Base-by-base conservation (phyloP, 2,888 invertebrate species). In the Bhutanitis thaidina region DNA sequence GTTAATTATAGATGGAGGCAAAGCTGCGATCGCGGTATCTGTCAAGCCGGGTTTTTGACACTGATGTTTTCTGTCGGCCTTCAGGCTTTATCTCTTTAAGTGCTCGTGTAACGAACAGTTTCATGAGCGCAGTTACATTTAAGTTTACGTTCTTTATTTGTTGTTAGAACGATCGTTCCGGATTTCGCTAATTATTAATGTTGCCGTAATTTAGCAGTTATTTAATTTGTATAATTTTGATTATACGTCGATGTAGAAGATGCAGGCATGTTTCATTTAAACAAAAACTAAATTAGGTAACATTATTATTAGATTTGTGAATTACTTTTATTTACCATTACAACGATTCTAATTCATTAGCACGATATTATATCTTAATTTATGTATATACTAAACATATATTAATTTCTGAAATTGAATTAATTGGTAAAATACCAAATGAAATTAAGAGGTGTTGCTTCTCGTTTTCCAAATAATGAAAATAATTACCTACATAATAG, bases 1-100 rank as follows among this genome's bases (percentile, higher is more conserved):
- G 59, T 61, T 61, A 55, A 57, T 58, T 56, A 46, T 56, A 41
- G 49, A 50, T 51, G 43, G 55, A 43, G 38, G 34, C 29, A 29
- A 20, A 29, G 39, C 44, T 44, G 48, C 41, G 47, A 47, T 50
- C 41, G 51, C 46, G 46, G 14, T 51, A 46, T 41, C 46, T 43
- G 51, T 40, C 51, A 46, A 14, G 20, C 25, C 27, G 20, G 41
- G 32, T 46, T 52, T 43, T 46, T 52, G 51, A 52, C 51, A 39
- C n/a, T 46, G 51, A 52, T 32, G 51, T 30, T 46, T 46, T 51
- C 46, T 46, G 51, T 52, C 51, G 51, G 51, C 46, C 36, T 14
- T 12, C 37, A 15, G 20, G 9, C 30, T 32, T 46, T 52, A 52
- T 52, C 51, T 12, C 16, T 4, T 27, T 16, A n/a, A 46, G 45